phyloP scores from a whole-genome alignment of 2,113 vertebrate species.

The Oncorhynchus kisutch region DNA sequence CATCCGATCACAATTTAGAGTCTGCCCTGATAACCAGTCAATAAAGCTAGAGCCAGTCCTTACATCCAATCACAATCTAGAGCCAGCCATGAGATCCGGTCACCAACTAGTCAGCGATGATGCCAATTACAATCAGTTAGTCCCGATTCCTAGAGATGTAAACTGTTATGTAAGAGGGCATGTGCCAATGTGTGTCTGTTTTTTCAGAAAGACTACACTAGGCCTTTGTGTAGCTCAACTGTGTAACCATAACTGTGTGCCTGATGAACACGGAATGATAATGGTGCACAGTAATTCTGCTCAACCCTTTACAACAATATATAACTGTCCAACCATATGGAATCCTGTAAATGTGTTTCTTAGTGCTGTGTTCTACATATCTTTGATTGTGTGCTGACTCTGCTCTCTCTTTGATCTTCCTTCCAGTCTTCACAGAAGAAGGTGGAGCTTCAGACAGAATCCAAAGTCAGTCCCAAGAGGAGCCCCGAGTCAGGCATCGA shows the following conservation, averaged over 20 bases:
- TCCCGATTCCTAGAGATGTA: no score
- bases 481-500: constrained; percentile 83
- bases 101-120: constrained; percentile 32
- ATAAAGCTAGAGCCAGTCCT: neutral
- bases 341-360: neutral
- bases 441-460: constrained; percentile 81
- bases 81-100: constrained; percentile 41
- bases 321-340: neutral
- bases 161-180: neutral
- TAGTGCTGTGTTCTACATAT: neutral
- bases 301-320: no score
- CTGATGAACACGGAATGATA: no score
- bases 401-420: neutral
- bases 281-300: no score
- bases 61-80: neutral
- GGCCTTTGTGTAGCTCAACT: no score
- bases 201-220: no score
- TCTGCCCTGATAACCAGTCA: constrained; percentile 25
- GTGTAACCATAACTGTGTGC: no score
- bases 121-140: neutral
- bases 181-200: neutral
- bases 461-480: constrained; percentile 84
- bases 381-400: neutral
- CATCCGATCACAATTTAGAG: neutral
- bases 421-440: constrained; percentile 70